Evolutionary conservation across 2,113 vertebrate genomes (phyloP).

Genomic region (Puffinus mauretanicus): DNA sequence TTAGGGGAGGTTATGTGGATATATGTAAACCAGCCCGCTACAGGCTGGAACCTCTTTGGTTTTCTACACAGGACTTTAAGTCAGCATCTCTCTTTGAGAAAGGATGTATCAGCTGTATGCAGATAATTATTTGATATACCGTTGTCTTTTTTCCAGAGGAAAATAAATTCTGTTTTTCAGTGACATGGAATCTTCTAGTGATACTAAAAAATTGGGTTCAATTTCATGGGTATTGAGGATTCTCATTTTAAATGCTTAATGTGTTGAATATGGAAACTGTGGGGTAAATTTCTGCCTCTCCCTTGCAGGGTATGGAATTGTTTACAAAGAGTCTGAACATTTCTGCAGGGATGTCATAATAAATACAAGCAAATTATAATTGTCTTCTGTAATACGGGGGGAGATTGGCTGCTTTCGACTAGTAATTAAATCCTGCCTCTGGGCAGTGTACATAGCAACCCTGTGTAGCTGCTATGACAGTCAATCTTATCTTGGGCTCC

Average conservation of each 20-base stretch:
- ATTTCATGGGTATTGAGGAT: neutral
- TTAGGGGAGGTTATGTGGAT: neutral
- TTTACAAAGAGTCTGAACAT: neutral
- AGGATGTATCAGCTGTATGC: neutral
- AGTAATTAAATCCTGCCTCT: constrained; percentile 58
- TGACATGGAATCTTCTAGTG: neutral
- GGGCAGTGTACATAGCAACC: neutral
- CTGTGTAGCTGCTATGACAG: neutral
- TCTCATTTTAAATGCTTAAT: neutral
- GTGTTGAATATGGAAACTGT: neutral
- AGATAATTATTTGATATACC: neutral
- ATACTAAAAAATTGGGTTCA: neutral
- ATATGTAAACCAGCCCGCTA: neutral
- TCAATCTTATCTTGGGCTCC: constrained; percentile 11
- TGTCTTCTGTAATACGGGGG: neutral
- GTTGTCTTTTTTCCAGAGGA: neutral
- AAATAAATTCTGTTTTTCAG: neutral
- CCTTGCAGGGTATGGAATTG: neutral
- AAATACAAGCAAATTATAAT: constrained; percentile 24
- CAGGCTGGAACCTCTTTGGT: neutral
- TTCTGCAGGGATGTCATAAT: constrained; percentile 18
- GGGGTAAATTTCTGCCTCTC: neutral
- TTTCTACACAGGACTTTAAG: neutral
- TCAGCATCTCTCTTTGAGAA: neutral
- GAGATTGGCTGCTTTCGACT: neutral